Base-by-base conservation (phyloP, 2,888 invertebrate genomes). In the Ormyrus rosae region DNA sequence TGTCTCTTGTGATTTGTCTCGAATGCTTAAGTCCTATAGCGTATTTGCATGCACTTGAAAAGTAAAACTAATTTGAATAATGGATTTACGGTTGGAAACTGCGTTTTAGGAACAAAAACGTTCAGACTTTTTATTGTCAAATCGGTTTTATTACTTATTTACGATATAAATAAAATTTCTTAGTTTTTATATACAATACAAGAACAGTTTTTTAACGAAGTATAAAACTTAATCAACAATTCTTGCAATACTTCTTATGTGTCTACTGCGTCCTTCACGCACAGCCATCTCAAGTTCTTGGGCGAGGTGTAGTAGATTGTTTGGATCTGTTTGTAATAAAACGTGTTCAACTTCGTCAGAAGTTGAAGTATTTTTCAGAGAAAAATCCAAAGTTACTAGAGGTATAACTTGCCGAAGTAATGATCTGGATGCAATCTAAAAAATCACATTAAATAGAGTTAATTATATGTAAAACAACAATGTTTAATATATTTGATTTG, bases 381-480 rank as follows among this genome's bases (percentile, higher is more conserved):
- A 90, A 13, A 95, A 88, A 86, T 94, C 93, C 89, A 95, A 91
- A 4, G 93, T 92, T 45, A 94, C 89, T 5, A 93, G 85, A 1
- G 94, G 93, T n/a, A 92, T 92, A 0, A 92, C 91, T 89, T 94
- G 94, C 19, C 92, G 90, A 55, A 93, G 86, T 46, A 94, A 85
- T n/a, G 93, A 91, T 83, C 94, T 91, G 0, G 94, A 93, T 11
- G 93, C 92, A 65, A 93, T 91, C 92, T 93, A 87, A 89, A 63
- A 77, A 56, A 60, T 56, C 50, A 71, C 3, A 19, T 69, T 65
- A 34, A 34, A 4, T 34, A 34, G 34, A 34, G 34, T 34, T 34
- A 74, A 56, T 61, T 61, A 55, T 45, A 53, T 55, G 9, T 11
- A n/a, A 73, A 65, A 78, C 61, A 73, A 53, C n/a, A 10, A 68